Evolutionary conservation across 1,140 invertebrate species (phyloP), one percentile per base, ranked within the genome.

Genomic region (Danaus plexippus): DNA sequence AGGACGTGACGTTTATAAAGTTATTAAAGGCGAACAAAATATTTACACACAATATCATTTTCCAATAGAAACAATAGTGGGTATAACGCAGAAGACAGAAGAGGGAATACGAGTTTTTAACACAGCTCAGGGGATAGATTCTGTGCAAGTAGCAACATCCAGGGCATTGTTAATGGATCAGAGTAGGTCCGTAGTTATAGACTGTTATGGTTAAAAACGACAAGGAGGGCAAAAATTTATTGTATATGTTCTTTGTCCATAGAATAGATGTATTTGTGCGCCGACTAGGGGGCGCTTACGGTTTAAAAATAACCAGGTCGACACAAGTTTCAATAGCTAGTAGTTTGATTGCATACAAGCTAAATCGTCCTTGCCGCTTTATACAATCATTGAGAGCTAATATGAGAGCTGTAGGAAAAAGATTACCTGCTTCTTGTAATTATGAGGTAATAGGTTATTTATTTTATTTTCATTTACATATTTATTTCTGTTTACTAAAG

Each of bases 341-440:
- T n/a, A 61, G 55, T 11, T 41, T 78, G 8, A 64, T 63, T 3
- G 50, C 66, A 1, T 47, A 60, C 8, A 68, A 70, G 40, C 52
- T 73, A 0, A 75, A 75, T 44, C 66, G 66, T 50, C 64, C 70
- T 1, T 77, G 67, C 15, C 56, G 69, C 9, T 68, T 78, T 11
- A 63, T 85, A 11, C 54, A 92, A 70, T 80, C 89, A 4, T 75
- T 93, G 12, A 89, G 91, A 55, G 88, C 88, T 47, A 92, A 92
- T 56, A 92, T 92, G 90, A 84, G 84, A 13, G 67, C 88, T 11
- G 64, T 90, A 0, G 93, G 93, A 2, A 93, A 93, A 67, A 75
- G 93, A 61, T 73, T 84, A 11, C 85, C 90, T 0, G 85, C 86
- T 46, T 77, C 79, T 11, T 69, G 79, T 15, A 87, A 91, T 56